Evolutionary conservation across 1,140 invertebrate genomes (phyloP).

Genomic region (Bacillus rossius): DNA sequence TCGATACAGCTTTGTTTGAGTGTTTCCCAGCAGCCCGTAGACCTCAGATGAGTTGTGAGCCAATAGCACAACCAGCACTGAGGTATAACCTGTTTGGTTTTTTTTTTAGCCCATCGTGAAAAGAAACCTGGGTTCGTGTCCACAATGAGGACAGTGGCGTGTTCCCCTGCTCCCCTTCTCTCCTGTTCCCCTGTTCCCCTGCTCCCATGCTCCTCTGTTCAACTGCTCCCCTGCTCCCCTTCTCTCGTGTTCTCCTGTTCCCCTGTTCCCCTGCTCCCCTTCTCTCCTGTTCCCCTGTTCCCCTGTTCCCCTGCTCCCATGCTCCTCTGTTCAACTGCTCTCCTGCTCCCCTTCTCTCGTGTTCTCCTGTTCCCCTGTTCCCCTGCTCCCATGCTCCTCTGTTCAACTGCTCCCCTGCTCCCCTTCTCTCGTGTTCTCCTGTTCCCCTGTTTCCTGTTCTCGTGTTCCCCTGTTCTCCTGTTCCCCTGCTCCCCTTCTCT

Average conservation of each 20-base stretch:
- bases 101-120: too few species aligned
- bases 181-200: background rate
- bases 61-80: too few species aligned
- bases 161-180: background rate
- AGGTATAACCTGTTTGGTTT: too few species aligned
- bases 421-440: background rate
- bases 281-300: background rate
- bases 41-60: too few species aligned
- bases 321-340: background rate
- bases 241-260: background rate
- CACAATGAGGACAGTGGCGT: too few species aligned
- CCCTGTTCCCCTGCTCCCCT: background rate
- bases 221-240: background rate
- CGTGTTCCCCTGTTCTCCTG: background rate
- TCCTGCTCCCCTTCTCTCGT: background rate
- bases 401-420: background rate
- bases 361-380: background rate
- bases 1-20: too few species aligned
- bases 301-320: background rate
- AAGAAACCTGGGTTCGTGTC: too few species aligned
- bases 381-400: conserved; percentile 1
- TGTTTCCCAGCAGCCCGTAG: too few species aligned
- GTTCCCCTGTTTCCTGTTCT: background rate
- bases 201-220: background rate
- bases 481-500: background rate